Evolutionary conservation across 1,140 invertebrate species (phyloP).

Genomic region (Diabrotica undecimpunctata): DNA sequence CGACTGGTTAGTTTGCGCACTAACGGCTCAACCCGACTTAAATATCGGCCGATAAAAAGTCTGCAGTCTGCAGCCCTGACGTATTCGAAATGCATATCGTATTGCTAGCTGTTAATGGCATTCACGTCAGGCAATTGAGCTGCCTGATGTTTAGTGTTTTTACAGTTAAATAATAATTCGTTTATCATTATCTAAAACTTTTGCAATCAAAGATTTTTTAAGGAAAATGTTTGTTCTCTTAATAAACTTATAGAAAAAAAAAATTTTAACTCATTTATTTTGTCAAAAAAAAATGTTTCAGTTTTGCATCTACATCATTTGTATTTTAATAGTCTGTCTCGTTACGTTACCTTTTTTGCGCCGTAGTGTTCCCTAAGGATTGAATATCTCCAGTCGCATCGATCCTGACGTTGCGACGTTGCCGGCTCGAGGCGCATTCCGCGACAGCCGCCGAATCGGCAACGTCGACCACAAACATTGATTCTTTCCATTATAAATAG

Average conservation of each 20-base stretch:
- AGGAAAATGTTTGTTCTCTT: too few relatives aligned
- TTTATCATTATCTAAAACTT: too few relatives aligned
- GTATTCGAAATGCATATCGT: too few relatives aligned
- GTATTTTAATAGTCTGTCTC: neutral
- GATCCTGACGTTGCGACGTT: constrained; percentile 27
- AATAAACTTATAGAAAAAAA: neutral
- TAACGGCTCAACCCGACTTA: too few relatives aligned
- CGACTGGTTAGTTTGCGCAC: too few relatives aligned
- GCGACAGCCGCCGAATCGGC: constrained; percentile 31
- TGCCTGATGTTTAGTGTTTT: too few relatives aligned
- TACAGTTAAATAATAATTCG: too few relatives aligned
- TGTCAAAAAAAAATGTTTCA: neutral
- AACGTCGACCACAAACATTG: constrained; percentile 43
- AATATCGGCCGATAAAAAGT: too few relatives aligned
- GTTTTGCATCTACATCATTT: neutral
- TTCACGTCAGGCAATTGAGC: too few relatives aligned
- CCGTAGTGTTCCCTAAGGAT: neutral
- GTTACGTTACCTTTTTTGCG: constrained; percentile 10
- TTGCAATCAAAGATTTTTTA: too few relatives aligned
- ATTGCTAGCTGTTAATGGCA: too few relatives aligned
- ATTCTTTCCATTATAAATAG: constrained; percentile 48
- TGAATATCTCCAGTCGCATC: constrained; percentile 25
- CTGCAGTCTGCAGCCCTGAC: too few relatives aligned
- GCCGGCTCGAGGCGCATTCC: constrained; percentile 29
- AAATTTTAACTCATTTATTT: neutral